phyloP scores from a whole-genome alignment of 2,888 invertebrate genomes.

The Candidula unifasciata region DNA sequence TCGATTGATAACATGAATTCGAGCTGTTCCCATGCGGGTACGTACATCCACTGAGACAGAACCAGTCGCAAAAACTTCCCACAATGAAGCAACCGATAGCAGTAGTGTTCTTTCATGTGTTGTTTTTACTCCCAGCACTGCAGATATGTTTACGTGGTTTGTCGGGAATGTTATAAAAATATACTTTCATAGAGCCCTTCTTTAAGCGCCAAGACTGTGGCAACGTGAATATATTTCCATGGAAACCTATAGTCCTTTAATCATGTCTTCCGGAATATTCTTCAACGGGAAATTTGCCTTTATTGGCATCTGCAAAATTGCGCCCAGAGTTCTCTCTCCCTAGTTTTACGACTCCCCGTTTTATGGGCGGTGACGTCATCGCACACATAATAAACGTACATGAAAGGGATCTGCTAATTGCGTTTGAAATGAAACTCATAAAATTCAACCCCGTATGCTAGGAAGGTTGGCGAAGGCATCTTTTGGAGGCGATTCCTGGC shows the following conservation, averaged over 20 bases:
- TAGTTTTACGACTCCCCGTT: slow-evolving; percentile 14
- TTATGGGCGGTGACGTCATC: slow-evolving; percentile 22
- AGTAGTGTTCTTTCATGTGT: neutral
- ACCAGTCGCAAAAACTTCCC: too few relatives aligned
- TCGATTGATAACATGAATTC: too few relatives aligned
- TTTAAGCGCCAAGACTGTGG: neutral
- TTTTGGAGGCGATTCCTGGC: neutral
- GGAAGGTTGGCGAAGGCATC: neutral
- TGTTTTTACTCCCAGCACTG: neutral
- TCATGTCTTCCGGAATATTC: slow-evolving; percentile 23
- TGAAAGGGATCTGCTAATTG: slow-evolving; percentile 15
- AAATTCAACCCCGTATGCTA: neutral
- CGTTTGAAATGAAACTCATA: slow-evolving; percentile 7
- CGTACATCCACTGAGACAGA: too few relatives aligned
- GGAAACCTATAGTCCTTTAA: slow-evolving; percentile 18
- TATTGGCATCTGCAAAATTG: slow-evolving; percentile 23
- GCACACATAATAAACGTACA: slow-evolving; percentile 14
- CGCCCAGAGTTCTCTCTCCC: neutral
- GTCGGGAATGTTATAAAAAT: neutral
- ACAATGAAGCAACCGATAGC: neutral
- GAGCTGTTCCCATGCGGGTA: too few relatives aligned
- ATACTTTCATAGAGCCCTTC: neutral
- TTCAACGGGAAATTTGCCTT: neutral
- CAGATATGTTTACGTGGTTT: neutral
- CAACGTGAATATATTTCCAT: slow-evolving; percentile 20